Evolutionary conservation across 2,797 vertebrate species (phyloP), one percentile per base, ranked within the genome.

Genomic region (Crenichthys baileyi): DNA sequence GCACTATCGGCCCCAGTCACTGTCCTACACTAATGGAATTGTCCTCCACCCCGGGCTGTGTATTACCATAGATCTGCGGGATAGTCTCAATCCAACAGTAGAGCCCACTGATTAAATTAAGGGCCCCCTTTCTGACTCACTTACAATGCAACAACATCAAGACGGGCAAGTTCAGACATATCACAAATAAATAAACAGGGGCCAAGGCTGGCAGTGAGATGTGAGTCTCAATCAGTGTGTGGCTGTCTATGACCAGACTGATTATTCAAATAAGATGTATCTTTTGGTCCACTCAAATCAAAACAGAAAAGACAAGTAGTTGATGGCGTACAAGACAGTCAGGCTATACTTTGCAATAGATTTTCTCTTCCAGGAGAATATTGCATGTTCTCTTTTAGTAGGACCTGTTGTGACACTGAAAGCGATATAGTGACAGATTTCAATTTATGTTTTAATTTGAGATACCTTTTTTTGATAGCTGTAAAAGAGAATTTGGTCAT

Each of bases 61-160:
- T 94, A 94, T 95, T 95, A 95, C 91, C 93, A 95, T 95, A 94
- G 95, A 95, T 95, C 94, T 95, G 92, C 90, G 94, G 95, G 90
- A 93, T 93, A 92, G 93, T 92, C 90, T 93, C 90, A 90, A 91
- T 93, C 87, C 85, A 90, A 90, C 90, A 92, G 92, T 90, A 94
- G 91, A 92, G 92, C 86, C 87, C 86, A 79, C 76, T 95, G 94
- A 96, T 96, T 95, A 93, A 95, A 96, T 96, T 95, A 96, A 93
- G 90, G 86, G 87, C 79, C 81, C 67, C 88, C 91, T 90, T 90
- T 93, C 91, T 91, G 89, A 93, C 90, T 93, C 91, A 93, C 91
- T 93, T 91, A 89, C 89, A 85, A 85, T 86, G 91, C 89, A 87
- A 87, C 89, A 89, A 85, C 82, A 92, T 91, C 83, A 88, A 85